Evolutionary conservation across 2,113 vertebrate genomes (phyloP), one percentile per base, ranked within the genome.

Genomic region (Oceanites oceanicus): DNA sequence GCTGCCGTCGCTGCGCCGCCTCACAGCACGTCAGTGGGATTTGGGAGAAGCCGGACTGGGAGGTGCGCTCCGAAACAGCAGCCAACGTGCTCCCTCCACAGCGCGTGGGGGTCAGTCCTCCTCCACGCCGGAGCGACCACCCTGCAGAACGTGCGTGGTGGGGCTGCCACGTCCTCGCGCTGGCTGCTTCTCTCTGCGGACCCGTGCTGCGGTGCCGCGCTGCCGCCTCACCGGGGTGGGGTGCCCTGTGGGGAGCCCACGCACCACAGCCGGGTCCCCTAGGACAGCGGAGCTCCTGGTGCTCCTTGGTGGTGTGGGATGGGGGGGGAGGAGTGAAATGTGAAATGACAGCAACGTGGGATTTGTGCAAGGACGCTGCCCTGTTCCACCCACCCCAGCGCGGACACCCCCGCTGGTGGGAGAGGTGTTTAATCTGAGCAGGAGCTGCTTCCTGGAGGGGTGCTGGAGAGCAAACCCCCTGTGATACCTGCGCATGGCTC

Each of bases 1-100:
- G 56, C 45, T 76, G 45, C 45, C 0, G 0, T 49, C 1, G 1
- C 58, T 22, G n/a, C 0, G 3, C 25, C 5, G 3, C 26, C 56
- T 86, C 14, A 0, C 15, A 44, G 62, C 22, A 30, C 1, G 0
- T 1, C 1, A 59, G 13, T 0, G 0, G 38, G n/a, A 8, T 65
- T 3, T 65, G 68, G n/a, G 34, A 26, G 13, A 23, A 52, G 50
- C n/a, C 8, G 1, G 17, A 19, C 40, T 22, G 23, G 68, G n/a
- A 55, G 52, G 19, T 23, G 25, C 1, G 1, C 29, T 47, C 30
- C 1, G 0, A 50, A 27, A 68, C 23, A 36, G 34, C 63, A 2
- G 25, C 34, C 29, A 18, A 45, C 0, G 0, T 42, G 45, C 15
- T 29, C 15, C 53, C 26, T 66, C n/a, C 2, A 0, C 0, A 5